These are phyloP conservation scores for Antitype chi DNA, from an alignment of 2,888 invertebrate species.

Conservation along the genomic window DNA sequence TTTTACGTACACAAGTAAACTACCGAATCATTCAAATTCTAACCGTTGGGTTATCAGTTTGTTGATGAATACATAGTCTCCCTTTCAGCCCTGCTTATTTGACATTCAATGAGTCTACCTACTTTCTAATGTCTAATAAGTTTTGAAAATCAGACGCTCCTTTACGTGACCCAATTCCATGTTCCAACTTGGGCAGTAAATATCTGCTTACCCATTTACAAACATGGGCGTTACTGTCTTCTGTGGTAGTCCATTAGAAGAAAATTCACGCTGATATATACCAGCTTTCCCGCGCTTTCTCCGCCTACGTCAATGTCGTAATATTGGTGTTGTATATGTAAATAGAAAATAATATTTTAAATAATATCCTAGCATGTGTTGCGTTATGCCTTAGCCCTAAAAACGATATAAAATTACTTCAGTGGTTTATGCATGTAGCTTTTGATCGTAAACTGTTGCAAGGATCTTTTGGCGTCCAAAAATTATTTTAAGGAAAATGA, in stretches of 20 bases:
- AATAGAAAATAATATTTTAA: constrained; percentile 30
- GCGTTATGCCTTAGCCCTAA: constrained; percentile 58
- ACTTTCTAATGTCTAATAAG: background rate
- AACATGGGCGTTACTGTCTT: background rate
- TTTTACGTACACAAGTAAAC: background rate
- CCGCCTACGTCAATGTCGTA: constrained; percentile 64
- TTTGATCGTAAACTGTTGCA: constrained; percentile 1
- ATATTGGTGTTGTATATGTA: constrained; percentile 45
- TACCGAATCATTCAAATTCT: background rate
- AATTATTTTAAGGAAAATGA: too few relatives aligned
- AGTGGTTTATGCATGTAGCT: constrained; percentile 41
- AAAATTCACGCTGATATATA: background rate
- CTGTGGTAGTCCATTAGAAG: background rate
- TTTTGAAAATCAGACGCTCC: background rate
- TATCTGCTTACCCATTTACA: background rate
- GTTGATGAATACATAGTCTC: background rate
- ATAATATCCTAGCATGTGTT: constrained; percentile 59
- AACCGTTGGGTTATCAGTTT: background rate
- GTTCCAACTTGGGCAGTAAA: too few relatives aligned
- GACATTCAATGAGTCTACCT: background rate
- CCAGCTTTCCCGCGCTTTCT: constrained; percentile 37
- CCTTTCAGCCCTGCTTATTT: background rate
- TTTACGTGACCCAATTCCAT: background rate
- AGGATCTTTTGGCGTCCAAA: constrained; percentile 1
- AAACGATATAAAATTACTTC: constrained; percentile 4